Base-by-base conservation (phyloP, 2,113 vertebrate genomes). In the Oryzias curvinotus region DNA sequence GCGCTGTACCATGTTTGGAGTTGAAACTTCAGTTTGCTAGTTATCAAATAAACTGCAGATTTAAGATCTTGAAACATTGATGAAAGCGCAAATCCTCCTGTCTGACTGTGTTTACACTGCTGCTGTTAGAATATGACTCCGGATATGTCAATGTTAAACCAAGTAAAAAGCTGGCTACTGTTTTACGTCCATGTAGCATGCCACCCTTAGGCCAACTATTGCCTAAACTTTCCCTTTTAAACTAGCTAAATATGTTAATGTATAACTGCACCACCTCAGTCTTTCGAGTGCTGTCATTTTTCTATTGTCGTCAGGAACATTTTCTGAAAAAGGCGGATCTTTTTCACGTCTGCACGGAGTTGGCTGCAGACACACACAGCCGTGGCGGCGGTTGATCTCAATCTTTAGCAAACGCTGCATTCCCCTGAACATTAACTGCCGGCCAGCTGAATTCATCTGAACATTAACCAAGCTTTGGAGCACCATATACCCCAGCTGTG, bases 401-500 rank as follows among this genome's bases (percentile, higher is more conserved):
- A 76, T 86, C 80, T 83, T 72, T 53, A 76, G 75, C 73, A 81
- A 83, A 80, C 73, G 78, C 70, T 78, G 84, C 82, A 78, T 86
- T 87, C 78, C 78, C 77, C 77, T 80, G 84, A 89, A 89, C 85
- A 90, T 90, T 90, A 90, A 88, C 87, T 79, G 80, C 66, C 17
- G 62, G 57, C 56, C 72, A 73, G 80, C 78, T 80, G 77, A 87
- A 83, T 78, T 75, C 73, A 81, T 78, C 68, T 82, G 83, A 88
- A 88, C 85, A 87, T 89, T 88, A 90, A 88, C 87, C 74, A 78
- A 62, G 68, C 65, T 62, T 78, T 62, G 44, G 51, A 77, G 68
- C 56, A 56, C 78, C 70, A 63, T 69, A 43, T 58, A 23, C 71
- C 53, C 58, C 74, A 65, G 75, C 71, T 81, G 61, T 42, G 45